phyloP scores from a whole-genome alignment of 2,113 vertebrate species.

The Campylorhamphus procurvoides region DNA sequence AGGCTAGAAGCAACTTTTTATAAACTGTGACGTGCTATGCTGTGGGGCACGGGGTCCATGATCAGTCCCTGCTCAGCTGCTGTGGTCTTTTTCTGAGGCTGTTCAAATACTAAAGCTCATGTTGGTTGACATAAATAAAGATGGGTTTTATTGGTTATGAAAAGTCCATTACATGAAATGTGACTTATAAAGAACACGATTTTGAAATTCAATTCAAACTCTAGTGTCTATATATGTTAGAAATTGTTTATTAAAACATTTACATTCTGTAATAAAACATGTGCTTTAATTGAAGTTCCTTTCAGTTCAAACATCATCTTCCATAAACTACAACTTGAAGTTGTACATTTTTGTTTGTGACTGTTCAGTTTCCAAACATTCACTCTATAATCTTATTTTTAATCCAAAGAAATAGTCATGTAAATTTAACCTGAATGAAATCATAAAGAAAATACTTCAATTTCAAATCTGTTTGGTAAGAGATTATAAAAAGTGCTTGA shows the following conservation, averaged over 20 bases:
- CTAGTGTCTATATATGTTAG: not conserved
- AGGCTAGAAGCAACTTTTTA: not conserved
- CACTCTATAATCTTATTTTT: not conserved
- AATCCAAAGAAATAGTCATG: not conserved
- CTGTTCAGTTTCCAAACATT: not conserved
- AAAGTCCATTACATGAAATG: not conserved
- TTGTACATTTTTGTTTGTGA: not conserved
- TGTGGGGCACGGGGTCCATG: not conserved
- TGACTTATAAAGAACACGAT: not conserved
- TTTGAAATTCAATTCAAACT: not conserved
- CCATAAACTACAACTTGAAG: not conserved
- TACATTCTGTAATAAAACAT: not conserved
- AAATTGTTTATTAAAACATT: not conserved
- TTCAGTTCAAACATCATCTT: not conserved
- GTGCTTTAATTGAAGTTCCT: not conserved
- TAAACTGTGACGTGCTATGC: fast-evolving
- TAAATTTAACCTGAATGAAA: not conserved
- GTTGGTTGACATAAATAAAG: not conserved
- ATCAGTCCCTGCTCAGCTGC: not conserved
- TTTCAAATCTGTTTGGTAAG: not conserved
- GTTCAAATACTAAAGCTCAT: not conserved
- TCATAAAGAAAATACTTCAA: not conserved
- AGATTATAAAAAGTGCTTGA: not conserved
- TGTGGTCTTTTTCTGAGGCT: not conserved
- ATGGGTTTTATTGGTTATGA: fast-evolving